A percentile compares a stretch with the other conserved stretches of the same genome.
Conservation (phyloP, 2,888 invertebrate species). For the Pollenia griseotomentosa region DNA sequence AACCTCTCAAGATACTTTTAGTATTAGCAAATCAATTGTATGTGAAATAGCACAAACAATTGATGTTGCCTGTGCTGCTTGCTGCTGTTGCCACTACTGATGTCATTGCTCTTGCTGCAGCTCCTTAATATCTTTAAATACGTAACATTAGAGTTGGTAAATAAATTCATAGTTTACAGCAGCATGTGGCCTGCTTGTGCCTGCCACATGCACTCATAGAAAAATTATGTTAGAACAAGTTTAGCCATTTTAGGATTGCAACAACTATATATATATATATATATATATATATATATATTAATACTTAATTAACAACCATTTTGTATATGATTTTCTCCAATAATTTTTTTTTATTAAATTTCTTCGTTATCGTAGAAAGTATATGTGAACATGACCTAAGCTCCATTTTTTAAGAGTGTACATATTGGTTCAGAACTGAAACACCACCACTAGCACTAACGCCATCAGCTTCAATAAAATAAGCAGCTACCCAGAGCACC, state of each 20-base stretch:
- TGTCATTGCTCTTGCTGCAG: conserved; percentile 17
- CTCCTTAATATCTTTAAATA: conserved; percentile 11
- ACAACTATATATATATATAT: too few species aligned
- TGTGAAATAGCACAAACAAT: conserved; percentile 66
- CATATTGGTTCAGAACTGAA: not conserved
- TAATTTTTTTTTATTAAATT: too few species aligned
- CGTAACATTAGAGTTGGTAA: not conserved
- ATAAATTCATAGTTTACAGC: conserved; percentile 42
- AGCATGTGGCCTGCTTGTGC: conserved; percentile 43
- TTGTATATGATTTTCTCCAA: too few species aligned
- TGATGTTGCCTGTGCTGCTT: conserved; percentile 35
- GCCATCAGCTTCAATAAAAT: conserved; percentile 10
- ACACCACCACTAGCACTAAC: not conserved
- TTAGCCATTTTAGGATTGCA: too few species aligned
- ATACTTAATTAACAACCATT: too few species aligned
- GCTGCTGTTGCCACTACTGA: not conserved
- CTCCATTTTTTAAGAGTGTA: too few species aligned
- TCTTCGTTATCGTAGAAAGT: too few species aligned
- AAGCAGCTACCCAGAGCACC: conserved; percentile 43
- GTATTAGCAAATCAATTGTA: conserved; percentile 69
- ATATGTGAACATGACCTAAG: too few species aligned
- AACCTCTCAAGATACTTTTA: conserved; percentile 63
- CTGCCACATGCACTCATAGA: not conserved
- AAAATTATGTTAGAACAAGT: too few species aligned
- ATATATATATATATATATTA: too few species aligned